Percentiles rank a stretch among this genome's conserved stretches.
phyloP scores from a whole-genome alignment of 2,113 vertebrate species.

The Propithecus coquereli region DNA sequence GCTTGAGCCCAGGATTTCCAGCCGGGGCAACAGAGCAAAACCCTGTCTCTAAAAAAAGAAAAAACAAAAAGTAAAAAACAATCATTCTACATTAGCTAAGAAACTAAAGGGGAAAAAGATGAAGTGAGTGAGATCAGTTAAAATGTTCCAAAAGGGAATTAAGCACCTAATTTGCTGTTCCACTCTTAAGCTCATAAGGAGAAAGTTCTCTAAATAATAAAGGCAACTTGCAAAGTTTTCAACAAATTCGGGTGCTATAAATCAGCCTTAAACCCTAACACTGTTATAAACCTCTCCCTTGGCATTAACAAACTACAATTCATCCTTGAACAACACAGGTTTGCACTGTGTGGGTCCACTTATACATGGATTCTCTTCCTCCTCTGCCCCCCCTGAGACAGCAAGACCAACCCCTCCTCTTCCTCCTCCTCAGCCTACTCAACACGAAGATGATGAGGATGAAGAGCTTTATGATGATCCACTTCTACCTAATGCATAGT shows the following conservation, averaged over 20 bases:
- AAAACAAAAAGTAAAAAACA: background rate
- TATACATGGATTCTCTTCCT: too few relatives aligned
- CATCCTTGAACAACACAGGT: too few relatives aligned
- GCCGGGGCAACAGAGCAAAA: too few relatives aligned
- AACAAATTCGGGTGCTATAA: background rate
- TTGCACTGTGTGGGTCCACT: too few relatives aligned
- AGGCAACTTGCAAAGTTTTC: background rate
- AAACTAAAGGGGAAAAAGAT: background rate
- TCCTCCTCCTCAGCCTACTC: too few relatives aligned
- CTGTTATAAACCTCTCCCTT: background rate
- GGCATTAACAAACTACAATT: background rate
- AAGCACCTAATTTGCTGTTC: background rate
- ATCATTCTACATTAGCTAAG: background rate
- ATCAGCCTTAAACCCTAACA: background rate
- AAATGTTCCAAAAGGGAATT: background rate
- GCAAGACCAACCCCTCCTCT: too few relatives aligned
- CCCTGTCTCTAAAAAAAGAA: too few relatives aligned
- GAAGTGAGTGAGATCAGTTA: background rate
- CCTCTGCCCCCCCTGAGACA: too few relatives aligned
- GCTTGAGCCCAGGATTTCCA: too few relatives aligned
- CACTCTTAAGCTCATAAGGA: background rate
- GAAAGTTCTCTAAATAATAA: background rate
- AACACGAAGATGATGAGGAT: too few relatives aligned
- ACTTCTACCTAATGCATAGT: too few relatives aligned
- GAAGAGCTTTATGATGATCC: too few relatives aligned